phyloP scores from a whole-genome alignment of 1,140 invertebrate species.

The Euglossa dilemma region DNA sequence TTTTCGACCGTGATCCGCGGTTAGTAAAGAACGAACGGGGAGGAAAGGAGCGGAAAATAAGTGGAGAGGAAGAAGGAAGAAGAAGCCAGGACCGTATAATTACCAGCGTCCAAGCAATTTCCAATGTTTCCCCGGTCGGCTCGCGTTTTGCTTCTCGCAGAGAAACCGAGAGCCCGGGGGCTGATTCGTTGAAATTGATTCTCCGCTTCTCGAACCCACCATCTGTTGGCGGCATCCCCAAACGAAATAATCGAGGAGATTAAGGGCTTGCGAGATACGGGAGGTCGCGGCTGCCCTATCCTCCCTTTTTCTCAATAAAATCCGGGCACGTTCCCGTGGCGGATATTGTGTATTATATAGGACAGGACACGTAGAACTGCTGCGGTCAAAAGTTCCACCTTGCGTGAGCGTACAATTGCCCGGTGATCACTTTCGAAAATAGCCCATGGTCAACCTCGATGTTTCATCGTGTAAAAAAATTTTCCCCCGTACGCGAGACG shows the following conservation, averaged over 20 bases:
- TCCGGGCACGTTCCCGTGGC: constrained; percentile 48
- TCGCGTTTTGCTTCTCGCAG: constrained; percentile 20
- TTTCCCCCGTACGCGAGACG: too few species aligned
- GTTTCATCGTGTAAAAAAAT: too few species aligned
- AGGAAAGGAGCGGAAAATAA: background rate
- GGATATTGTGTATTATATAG: constrained; percentile 45
- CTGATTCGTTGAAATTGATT: constrained; percentile 69
- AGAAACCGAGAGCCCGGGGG: constrained; percentile 49
- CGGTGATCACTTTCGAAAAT: constrained; percentile 7
- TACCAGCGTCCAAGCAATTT: constrained; percentile 51
- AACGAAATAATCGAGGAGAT: constrained; percentile 70
- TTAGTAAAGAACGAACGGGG: background rate
- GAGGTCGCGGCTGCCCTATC: constrained; percentile 27
- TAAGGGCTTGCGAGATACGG: constrained; percentile 54
- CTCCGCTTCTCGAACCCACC: constrained; percentile 57
- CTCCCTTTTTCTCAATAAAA: constrained; percentile 58
- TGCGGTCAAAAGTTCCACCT: constrained; percentile 40
- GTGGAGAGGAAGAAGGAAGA: background rate
- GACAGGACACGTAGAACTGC: background rate
- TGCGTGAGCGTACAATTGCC: constrained; percentile 52
- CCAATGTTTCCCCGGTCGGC: constrained; percentile 44
- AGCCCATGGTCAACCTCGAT: too few species aligned
- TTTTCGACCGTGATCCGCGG: background rate
- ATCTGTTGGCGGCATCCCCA: constrained; percentile 70
- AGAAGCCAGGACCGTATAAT: constrained; percentile 32